phyloP scores from a whole-genome alignment of 2,113 vertebrate genomes.

The Percopsis transmontana region DNA sequence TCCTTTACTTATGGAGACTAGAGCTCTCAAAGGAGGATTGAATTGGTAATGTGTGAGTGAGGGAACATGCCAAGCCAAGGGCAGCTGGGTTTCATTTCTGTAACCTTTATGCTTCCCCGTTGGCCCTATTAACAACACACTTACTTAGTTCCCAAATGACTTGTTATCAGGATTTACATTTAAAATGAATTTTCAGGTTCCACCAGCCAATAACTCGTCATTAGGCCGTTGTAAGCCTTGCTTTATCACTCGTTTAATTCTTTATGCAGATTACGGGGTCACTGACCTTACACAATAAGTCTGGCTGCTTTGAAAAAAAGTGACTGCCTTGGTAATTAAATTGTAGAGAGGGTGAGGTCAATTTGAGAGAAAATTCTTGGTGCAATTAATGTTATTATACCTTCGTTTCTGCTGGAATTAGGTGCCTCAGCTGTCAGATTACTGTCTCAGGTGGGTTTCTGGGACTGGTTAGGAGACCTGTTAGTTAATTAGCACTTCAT shows the following conservation, averaged over 20 bases:
- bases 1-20: conserved; percentile 22
- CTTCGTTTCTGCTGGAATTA: conserved; percentile 54
- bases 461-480: conserved; percentile 22
- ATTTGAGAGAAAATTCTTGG: conserved; percentile 55
- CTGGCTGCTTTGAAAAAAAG: conserved; percentile 47
- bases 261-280: conserved; percentile 68
- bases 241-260: conserved; percentile 73
- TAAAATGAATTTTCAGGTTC: conserved; percentile 65
- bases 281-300: conserved; percentile 61
- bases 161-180: conserved; percentile 69
- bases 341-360: conserved; percentile 56
- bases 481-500: conserved; percentile 18
- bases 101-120: conserved; percentile 68
- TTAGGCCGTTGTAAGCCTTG: conserved; percentile 60
- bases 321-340: conserved; percentile 56
- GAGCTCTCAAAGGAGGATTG: conserved; percentile 19
- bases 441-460: conserved; percentile 34
- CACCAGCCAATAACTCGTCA: conserved; percentile 59
- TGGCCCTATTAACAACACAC: conserved; percentile 69
- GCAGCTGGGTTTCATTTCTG: conserved; percentile 58
- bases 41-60: conserved; percentile 7
- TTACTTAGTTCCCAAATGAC: conserved; percentile 45
- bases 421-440: conserved; percentile 52
- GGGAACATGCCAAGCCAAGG: conserved; percentile 26
- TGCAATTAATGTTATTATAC: conserved; percentile 64